phyloP scores from a whole-genome alignment of 1,140 invertebrate genomes.

The Meteorus sp. region DNA sequence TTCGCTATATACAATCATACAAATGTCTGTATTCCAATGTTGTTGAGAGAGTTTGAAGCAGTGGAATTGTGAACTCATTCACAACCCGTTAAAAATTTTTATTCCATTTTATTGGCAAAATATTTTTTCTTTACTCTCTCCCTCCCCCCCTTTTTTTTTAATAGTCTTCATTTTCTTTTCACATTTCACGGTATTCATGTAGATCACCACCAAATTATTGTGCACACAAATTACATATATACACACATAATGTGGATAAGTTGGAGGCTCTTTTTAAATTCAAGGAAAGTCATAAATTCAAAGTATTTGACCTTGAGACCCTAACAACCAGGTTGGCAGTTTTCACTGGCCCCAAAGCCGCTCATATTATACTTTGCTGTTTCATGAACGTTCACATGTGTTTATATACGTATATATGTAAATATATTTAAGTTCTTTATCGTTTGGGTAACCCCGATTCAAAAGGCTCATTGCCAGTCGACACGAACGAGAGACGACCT shows the following conservation, averaged over 20 bases:
- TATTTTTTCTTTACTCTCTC: too few species aligned
- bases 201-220: too few species aligned
- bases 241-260: background rate
- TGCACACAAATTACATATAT: too few species aligned
- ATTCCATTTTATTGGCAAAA: too few species aligned
- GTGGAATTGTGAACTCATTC: background rate
- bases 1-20: too few species aligned
- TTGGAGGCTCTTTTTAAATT: too few species aligned
- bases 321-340: conserved; percentile 9
- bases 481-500: too few species aligned
- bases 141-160: background rate
- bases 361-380: too few species aligned
- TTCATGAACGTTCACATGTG: background rate
- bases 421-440: background rate
- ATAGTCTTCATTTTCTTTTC: too few species aligned
- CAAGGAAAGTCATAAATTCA: background rate
- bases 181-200: too few species aligned
- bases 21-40: background rate
- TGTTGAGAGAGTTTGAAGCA: background rate
- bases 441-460: too few species aligned
- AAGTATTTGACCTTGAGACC: conserved; percentile 7
- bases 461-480: background rate
- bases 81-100: background rate
- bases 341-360: conserved; percentile 17
- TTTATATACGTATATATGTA: background rate